phyloP scores from a whole-genome alignment of 2,113 vertebrate species.

The Perca schrenkii region DNA sequence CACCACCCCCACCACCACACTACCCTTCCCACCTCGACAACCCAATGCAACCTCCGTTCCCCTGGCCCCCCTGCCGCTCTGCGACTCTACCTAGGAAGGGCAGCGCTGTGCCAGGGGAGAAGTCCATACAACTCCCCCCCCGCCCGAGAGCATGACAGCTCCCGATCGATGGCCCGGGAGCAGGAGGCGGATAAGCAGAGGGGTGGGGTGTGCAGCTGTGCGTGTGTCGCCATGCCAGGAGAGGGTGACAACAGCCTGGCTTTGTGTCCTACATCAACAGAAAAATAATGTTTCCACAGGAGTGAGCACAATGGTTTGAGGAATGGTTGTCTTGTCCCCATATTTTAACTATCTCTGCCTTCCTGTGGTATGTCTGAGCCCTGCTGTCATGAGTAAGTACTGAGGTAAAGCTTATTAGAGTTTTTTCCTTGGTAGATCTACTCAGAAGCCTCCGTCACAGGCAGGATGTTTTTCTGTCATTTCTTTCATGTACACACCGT shows the following conservation, averaged over 20 bases:
- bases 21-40: conserved; percentile 43
- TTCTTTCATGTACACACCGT: conserved; percentile 26
- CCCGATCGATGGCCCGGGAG: conserved; percentile 72
- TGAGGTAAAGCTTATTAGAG: conserved; percentile 68
- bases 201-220: conserved; percentile 69
- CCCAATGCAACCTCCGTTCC: conserved; percentile 51
- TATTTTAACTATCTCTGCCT: conserved; percentile 63
- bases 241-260: conserved; percentile 77
- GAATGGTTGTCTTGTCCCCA: conserved; percentile 62
- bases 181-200: conserved; percentile 53
- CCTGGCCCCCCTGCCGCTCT: conserved; percentile 54
- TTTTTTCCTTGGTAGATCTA: conserved; percentile 60
- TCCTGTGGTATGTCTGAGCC: conserved; percentile 44
- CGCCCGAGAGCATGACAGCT: conserved; percentile 68
- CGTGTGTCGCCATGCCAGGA: conserved; percentile 75
- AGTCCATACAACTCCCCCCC: conserved; percentile 49
- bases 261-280: conserved; percentile 70
- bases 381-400: conserved; percentile 57
- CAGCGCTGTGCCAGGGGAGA: conserved; percentile 64
- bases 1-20: conserved; percentile 9
- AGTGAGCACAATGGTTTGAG: conserved; percentile 57
- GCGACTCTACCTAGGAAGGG: conserved; percentile 67
- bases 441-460: conserved; percentile 44
- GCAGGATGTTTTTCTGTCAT: conserved; percentile 42
- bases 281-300: conserved; percentile 68